Evolutionary conservation across 2,113 vertebrate species (phyloP).

Genomic region (Podilymbus podiceps): DNA sequence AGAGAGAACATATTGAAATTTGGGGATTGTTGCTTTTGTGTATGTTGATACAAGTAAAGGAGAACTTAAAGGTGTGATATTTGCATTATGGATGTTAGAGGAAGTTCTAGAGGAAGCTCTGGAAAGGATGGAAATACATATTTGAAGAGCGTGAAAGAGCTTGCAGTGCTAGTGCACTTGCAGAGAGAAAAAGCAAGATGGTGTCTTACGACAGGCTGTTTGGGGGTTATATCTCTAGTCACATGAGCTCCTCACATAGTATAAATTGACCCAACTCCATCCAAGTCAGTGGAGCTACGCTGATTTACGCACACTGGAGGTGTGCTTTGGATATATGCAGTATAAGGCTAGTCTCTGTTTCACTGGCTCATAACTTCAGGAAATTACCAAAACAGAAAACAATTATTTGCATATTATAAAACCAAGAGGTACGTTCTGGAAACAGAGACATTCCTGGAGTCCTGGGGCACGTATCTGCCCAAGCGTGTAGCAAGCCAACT

Average conservation of each 20-base stretch:
- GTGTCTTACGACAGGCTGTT: background rate
- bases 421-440: background rate
- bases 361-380: background rate
- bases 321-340: background rate
- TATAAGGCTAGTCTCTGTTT: background rate
- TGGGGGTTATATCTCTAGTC: background rate
- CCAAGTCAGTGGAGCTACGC: background rate
- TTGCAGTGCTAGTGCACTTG: background rate
- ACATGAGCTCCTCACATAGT: background rate
- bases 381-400: background rate
- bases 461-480: background rate
- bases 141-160: background rate
- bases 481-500: background rate
- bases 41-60: background rate
- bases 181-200: background rate
- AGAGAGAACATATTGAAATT: background rate
- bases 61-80: background rate
- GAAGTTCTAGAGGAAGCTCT: background rate
- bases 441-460: background rate
- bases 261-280: background rate
- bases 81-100: background rate
- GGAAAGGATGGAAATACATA: background rate
- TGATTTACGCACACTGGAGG: background rate
- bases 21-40: background rate
- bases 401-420: slow-evolving; percentile 8